Evolutionary conservation across 2,797 vertebrate species (phyloP).

Genomic region (Myripristis murdjan): DNA sequence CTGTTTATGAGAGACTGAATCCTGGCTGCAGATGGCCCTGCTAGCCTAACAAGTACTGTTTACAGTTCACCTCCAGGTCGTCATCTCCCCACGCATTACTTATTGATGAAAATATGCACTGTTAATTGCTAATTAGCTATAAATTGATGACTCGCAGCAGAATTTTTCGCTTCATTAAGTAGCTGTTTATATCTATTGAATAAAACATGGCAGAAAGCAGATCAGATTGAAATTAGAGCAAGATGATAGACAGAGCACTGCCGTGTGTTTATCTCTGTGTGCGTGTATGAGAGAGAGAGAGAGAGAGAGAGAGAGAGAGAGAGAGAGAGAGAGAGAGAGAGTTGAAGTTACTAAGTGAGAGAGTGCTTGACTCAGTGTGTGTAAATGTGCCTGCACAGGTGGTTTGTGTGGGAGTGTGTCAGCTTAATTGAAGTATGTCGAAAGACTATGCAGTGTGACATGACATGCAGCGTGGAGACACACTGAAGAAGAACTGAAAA

Average conservation of each 20-base stretch:
- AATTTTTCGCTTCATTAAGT: slow-evolving; percentile 70
- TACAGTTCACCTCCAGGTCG: slow-evolving; percentile 60
- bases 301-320: neutral
- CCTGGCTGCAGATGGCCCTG: slow-evolving; percentile 10
- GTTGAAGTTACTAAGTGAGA: neutral
- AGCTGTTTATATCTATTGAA: slow-evolving; percentile 71
- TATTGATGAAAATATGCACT: slow-evolving; percentile 65
- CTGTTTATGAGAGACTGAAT: slow-evolving; percentile 31
- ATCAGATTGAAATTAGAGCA: slow-evolving; percentile 36
- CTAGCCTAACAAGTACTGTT: slow-evolving; percentile 45
- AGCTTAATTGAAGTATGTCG: slow-evolving; percentile 8
- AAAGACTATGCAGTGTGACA: slow-evolving; percentile 20
- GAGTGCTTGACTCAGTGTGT: slow-evolving; percentile 12
- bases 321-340: neutral
- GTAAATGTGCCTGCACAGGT: neutral
- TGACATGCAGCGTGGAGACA: slow-evolving; percentile 27
- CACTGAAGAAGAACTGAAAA: slow-evolving; percentile 13
- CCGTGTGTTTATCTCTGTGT: slow-evolving; percentile 13
- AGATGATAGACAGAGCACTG: slow-evolving; percentile 45
- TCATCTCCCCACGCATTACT: slow-evolving; percentile 60
- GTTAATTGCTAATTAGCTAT: slow-evolving; percentile 77
- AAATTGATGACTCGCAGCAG: slow-evolving; percentile 70
- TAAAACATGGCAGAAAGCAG: slow-evolving; percentile 70
- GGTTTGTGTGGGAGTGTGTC: neutral
- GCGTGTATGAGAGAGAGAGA: slow-evolving; percentile 16